Evolutionary conservation across 2,888 invertebrate species (phyloP).

Genomic region (Ametastegia equiseti): DNA sequence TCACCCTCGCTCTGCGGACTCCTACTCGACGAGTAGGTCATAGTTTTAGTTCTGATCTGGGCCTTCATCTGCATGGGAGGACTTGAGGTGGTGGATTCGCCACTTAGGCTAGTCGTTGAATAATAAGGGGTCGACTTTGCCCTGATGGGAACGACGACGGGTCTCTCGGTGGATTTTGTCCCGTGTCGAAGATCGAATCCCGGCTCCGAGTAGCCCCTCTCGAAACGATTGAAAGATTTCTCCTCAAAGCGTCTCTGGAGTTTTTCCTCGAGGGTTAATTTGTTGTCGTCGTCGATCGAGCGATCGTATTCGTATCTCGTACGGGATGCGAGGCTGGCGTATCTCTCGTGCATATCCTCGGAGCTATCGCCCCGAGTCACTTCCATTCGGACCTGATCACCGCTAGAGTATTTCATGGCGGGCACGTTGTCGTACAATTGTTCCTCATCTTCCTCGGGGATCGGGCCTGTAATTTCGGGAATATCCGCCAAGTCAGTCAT

Average conservation of each 20-base stretch:
- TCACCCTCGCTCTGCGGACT: conserved; percentile 75
- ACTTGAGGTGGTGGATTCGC: conserved; percentile 78
- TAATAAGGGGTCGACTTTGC: conserved; percentile 72
- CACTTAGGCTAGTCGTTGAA: conserved; percentile 81
- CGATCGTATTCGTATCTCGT: conserved; percentile 69
- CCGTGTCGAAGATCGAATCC: conserved; percentile 66
- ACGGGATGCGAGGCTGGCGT: conserved; percentile 65
- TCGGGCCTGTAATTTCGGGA: conserved; percentile 66
- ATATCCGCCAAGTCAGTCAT: conserved; percentile 60
- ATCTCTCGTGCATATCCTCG: conserved; percentile 73
- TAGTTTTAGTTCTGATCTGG: conserved; percentile 73
- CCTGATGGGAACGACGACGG: conserved; percentile 76
- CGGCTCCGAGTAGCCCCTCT: conserved; percentile 66
- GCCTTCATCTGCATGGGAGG: conserved; percentile 72
- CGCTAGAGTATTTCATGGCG: conserved; percentile 70
- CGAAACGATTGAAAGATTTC: conserved; percentile 52
- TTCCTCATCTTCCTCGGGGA: conserved; percentile 71
- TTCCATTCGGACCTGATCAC: conserved; percentile 68
- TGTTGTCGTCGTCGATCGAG: conserved; percentile 68
- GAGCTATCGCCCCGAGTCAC: conserved; percentile 69
- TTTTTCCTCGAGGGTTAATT: conserved; percentile 49
- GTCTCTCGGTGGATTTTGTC: conserved; percentile 78
- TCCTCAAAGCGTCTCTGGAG: conserved; percentile 55
- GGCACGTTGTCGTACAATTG: conserved; percentile 73
- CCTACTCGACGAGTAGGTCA: conserved; percentile 69